Evolutionary conservation across 2,888 invertebrate species (phyloP), one percentile per base, ranked within the genome.

Genomic region (Napeogenes inachia): DNA sequence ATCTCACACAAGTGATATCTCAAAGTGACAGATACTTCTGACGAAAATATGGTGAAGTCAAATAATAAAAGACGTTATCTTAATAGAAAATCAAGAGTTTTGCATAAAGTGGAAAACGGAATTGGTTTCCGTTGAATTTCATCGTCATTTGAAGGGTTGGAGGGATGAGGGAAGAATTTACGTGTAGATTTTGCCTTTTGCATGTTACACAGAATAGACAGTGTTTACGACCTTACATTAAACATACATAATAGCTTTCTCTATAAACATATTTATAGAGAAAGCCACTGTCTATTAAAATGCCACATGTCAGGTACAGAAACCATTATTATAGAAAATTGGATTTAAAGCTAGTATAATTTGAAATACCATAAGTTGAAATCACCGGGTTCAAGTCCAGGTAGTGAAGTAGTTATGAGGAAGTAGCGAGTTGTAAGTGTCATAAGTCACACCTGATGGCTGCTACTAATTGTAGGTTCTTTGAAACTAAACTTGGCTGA

Each of bases 61-160:
- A 77, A 80, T 79, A 80, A 82, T 79, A 70, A 68, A 68, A 71
- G 65, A 60, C 75, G 78, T 77, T 86, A 88, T 88, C 88, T 87
- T 87, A 89, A 89, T 88, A 87, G 86, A 87, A 89, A 82, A 89
- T 88, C 87, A 79, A 65, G 63, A 57, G 61, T 62, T 73, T 71
- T 72, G 70, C 73, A 70, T 71, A 67, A 66, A 68, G 68, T 64
- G 64, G 57, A 64, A 64, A 55, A 59, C 62, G 61, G 63, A 64
- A 69, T 66, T 60, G 65, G 65, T 65, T 67, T 63, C 63, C 64
- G 59, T 61, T 61, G 62, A 67, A 68, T 66, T 63, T 64, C 68
- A 58, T 59, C 64, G 63, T 68, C 68, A 67, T 61, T 63, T 67
- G 59, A 65, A 65, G 65, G 67, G 65, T 65, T 65, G 61, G 47